Base-by-base conservation (phyloP, 2,888 invertebrate genomes). In the Smittia sp. region DNA sequence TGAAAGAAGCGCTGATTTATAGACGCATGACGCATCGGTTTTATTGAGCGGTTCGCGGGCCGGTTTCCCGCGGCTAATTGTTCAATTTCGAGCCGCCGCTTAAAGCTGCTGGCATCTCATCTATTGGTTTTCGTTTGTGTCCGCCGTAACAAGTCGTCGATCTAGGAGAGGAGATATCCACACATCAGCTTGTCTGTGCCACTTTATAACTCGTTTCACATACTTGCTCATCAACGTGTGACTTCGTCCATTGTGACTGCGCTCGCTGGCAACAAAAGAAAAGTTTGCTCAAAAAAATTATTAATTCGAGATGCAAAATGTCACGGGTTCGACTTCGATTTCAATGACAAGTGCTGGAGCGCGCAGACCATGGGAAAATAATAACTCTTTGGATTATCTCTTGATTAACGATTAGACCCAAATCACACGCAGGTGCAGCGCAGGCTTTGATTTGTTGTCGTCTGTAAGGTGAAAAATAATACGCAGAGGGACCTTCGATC, bases 241-340 rank as follows among this genome's bases (percentile, higher is more conserved):
- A 46, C 46, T n/a, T 46, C 46, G 46, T 46, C 11, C 46, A 46
- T 46, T 46, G 46, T 46, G 6, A n/a, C 46, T 13, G n/a, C 46
- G 11, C 46, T 46, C 46, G 15, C 2, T 46, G 46, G 2, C 2
- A 46, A n/a, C 15, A 11, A 46, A 46, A 46, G 46, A 46, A 11
- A 46, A 46, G 46, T 46, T 46, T 46, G n/a, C 11, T 11, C 11
- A 11, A 32, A 46, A 46, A 46, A 15, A 11, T 46, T 13, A 11
- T 6, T 46, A 22, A 4, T 13, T 22, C 13, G 54, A 15, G n/a
- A 25, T 65, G 63, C 66, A 63, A 66, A 66, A 66, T 66, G 66
- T 66, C 66, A 66, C 66, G 38, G 32, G 39, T 32, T 32, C 32
- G 65, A 65, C 38, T 65, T 65, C 66, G 65, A 65, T 65, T 65